Base-by-base conservation (phyloP, 2,113 vertebrate species). In the Thalassoma bifasciatum region DNA sequence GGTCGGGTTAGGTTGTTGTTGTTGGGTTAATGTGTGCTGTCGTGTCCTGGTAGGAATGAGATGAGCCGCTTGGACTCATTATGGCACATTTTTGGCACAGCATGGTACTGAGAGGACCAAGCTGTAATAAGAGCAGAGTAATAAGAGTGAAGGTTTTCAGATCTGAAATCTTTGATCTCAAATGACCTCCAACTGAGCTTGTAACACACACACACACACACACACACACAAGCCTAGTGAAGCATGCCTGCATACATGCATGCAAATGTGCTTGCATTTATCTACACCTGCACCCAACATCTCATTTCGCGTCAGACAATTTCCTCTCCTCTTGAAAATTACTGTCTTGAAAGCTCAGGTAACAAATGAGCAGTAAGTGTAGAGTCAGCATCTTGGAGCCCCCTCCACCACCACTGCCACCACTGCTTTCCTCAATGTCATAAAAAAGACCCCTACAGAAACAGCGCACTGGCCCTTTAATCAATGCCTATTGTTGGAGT, bases 361-460 rank as follows among this genome's bases (percentile, higher is more conserved):
- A 77, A 79, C 61, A 85, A 88, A 83, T 57, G 69, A 73, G 54
- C 50, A 10, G 49, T 7, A 17, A 75, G 54, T 0, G 52, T 77
- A 22, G 57, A 83, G 74, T 88, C 89, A 87, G 34, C 88, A 84
- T 84, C 69, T 78, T 16, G 21, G 0, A 0, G 0, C 30, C 63
- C 11, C 37, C 22, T 26, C 21, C n/a, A 3, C 23, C 7, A n/a
- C 69, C 51, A 19, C 26, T 37, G 16, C 12, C 24, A 21, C 16
- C 19, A 19, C 77, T 19, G 24, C 63, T 65, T 71, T 30, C 17
- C 19, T 83, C 84, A 86, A 79, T 87, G 84, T 88, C 84, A 85
- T 72, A 58, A 53, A 50, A 61, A 21, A 40, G 6, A 30, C 30
- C 24, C 24, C 44, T 22, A 42, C 21, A 42, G 50, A 69, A 84